Percentiles rank a stretch among this genome's conserved stretches.
Conservation (phyloP, 2,888 invertebrate genomes). For the Polydesmus complanatus region DNA sequence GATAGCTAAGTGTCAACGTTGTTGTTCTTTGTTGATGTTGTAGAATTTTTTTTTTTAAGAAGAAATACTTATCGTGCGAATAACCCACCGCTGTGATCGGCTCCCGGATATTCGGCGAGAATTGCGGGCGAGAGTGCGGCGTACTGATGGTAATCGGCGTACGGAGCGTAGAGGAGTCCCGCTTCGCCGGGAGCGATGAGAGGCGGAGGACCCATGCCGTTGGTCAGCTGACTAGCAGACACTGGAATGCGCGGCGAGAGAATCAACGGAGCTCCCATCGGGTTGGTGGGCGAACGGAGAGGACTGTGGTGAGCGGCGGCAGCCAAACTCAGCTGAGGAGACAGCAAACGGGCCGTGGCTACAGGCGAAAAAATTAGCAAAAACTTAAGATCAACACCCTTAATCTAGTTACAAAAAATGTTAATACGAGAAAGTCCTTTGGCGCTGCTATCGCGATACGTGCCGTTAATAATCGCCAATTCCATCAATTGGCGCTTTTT, state of each 20-base stretch:
- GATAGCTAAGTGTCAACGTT: too few relatives aligned
- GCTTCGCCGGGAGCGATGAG: conserved; percentile 51
- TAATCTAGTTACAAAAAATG: not conserved
- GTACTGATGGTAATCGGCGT: conserved; percentile 75
- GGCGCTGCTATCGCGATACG: conserved; percentile 89
- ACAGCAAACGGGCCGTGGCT: conserved; percentile 18
- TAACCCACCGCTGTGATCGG: conserved; percentile 83
- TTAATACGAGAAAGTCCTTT: conserved; percentile 36
- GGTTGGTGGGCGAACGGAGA: conserved; percentile 51
- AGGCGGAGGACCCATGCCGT: conserved; percentile 44
- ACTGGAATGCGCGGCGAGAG: conserved; percentile 79
- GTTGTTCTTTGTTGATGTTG: too few relatives aligned
- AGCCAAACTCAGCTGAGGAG: conserved; percentile 16
- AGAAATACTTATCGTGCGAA: conserved; percentile 54
- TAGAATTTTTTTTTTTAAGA: too few relatives aligned
- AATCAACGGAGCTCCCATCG: conserved; percentile 81
- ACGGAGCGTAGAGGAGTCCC: conserved; percentile 70
- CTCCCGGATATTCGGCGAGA: conserved; percentile 43
- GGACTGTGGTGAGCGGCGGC: conserved; percentile 41
- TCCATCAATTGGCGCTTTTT: conserved; percentile 99
- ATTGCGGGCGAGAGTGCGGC: conserved; percentile 65
- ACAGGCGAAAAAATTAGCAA: conserved; percentile 19
- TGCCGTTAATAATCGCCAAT: conserved; percentile 98
- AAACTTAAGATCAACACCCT: not conserved
- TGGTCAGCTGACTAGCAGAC: conserved; percentile 50